Base-by-base conservation (phyloP, 2,113 vertebrate species). In the Spea bombifrons region DNA sequence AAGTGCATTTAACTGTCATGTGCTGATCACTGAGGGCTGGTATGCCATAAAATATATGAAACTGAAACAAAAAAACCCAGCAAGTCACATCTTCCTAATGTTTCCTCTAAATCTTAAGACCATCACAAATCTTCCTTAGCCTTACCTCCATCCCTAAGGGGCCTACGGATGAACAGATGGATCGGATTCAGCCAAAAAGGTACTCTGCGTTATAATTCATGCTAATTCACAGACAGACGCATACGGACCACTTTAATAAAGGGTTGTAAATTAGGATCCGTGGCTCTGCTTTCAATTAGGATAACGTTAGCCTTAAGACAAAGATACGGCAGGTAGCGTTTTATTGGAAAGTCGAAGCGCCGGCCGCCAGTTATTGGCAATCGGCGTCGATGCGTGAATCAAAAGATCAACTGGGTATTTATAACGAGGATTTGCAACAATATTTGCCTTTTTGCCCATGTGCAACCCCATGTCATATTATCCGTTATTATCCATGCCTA, bases 41-140 rank as follows among this genome's bases (percentile, higher is more conserved):
- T 17, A 64, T 30, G 61, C 61, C 3, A 17, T 64, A 64, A 64
- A 64, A 13, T 16, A 17, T 17, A 4, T 16, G 61, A 30, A 30
- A 64, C 1, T 6, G 61, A 17, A 15, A 61, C 57, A 61, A 52
- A 52, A 52, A 52, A 59, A 59, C 4, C 15, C 61, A 64, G 61
- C 15, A 64, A n/a, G 61, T 16, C 17, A 30, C 61, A 30, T 64
- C n/a, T 17, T 64, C 61, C n/a, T 9, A 59, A 59, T 59, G 55
- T 13, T 59, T 13, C 55, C 8, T 59, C 55, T 13, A 16, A 64
- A 64, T 64, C 61, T 30, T 30, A 7, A 3, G 61, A 17, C 15
- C 66, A 72, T 50, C 46, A 83, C 76, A 84, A 89, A 83, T 81
- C 79, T 78, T n/a, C 15, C 64, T 69, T 78, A 78, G 17, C 43